phyloP scores from a whole-genome alignment of 2,888 invertebrate genomes.

The Trachelus iudaicus region DNA sequence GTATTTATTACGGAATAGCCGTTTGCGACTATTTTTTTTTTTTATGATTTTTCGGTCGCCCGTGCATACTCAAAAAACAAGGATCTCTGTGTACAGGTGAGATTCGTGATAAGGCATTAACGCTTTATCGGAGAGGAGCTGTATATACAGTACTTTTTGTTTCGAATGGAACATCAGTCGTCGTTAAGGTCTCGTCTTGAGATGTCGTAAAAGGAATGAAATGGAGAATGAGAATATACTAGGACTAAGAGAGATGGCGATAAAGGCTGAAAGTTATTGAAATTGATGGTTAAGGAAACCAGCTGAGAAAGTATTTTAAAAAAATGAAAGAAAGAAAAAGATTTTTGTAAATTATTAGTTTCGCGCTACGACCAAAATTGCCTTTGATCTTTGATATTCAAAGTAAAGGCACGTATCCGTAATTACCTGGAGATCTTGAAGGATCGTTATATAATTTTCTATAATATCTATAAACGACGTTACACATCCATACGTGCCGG shows the following conservation, averaged over 20 bases:
- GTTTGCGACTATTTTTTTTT: neutral
- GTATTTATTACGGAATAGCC: neutral
- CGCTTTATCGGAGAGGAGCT: neutral
- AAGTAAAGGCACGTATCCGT: neutral
- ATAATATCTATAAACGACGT: neutral
- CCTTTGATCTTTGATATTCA: neutral
- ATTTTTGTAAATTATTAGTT: neutral
- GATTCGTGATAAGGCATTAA: neutral
- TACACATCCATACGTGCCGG: neutral
- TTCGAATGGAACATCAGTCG: neutral
- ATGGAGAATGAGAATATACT: neutral
- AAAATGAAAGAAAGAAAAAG: neutral
- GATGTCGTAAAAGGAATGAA: neutral
- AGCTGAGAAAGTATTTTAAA: neutral
- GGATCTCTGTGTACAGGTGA: fast-evolving
- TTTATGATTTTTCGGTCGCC: neutral
- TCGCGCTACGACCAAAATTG: neutral
- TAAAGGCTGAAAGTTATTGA: neutral
- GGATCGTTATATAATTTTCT: neutral
- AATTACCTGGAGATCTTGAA: neutral
- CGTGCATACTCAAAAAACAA: neutral
- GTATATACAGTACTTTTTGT: neutral
- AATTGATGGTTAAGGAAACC: neutral
- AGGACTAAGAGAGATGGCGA: neutral
- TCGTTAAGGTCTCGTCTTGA: neutral